Conservation (phyloP, 2,797 vertebrate genomes). For the Alexandromys oeconomus region DNA sequence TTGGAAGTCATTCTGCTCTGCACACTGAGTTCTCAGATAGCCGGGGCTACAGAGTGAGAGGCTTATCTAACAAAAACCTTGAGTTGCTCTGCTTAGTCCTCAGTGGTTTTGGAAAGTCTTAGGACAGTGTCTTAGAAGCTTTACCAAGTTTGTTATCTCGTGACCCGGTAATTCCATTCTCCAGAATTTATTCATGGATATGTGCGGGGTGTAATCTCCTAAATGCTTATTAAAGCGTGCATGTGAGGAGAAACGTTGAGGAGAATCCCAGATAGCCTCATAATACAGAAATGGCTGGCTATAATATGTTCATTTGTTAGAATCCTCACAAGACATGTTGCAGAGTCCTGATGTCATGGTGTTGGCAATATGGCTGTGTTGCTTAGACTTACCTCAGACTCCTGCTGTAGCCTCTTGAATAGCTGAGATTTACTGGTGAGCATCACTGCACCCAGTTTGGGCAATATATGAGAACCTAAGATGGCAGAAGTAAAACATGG, state of each 20-base stretch:
- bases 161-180: neutral
- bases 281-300: slow-evolving; percentile 10
- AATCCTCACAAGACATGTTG: neutral
- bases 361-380: neutral
- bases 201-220: slow-evolving; percentile 9
- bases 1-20: neutral
- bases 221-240: neutral
- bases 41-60: neutral
- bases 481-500: neutral
- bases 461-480: slow-evolving; percentile 44
- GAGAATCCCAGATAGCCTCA: neutral
- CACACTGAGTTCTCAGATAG: neutral
- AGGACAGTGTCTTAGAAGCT: neutral
- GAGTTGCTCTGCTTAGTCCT: neutral
- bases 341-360: neutral
- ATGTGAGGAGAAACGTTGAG: neutral
- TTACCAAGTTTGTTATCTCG: neutral
- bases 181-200: slow-evolving; percentile 1
- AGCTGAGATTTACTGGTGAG: neutral
- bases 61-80: neutral
- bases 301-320: neutral
- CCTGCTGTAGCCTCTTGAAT: neutral
- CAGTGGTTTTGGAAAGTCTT: neutral
- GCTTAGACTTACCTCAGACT: neutral
- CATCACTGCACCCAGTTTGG: neutral